phyloP scores from a whole-genome alignment of 2,888 invertebrate species.

The Yponomeuta evonymella region DNA sequence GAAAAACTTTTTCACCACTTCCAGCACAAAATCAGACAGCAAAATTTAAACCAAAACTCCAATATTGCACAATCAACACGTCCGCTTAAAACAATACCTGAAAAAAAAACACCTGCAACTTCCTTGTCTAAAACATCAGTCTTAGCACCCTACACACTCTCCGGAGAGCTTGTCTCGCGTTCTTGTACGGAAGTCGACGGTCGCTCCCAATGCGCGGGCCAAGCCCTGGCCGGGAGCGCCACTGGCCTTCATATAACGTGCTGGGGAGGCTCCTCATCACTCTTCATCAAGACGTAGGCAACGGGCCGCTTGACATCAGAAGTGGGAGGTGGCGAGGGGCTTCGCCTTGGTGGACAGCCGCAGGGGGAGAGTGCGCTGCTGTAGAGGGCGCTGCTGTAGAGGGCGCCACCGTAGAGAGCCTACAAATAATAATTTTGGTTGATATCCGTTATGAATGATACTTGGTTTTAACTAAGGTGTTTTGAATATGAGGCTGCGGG shows the following conservation, averaged over 20 bases:
- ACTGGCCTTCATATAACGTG: conserved; percentile 92
- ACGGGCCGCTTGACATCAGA: conserved; percentile 70
- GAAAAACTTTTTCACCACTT: not conserved
- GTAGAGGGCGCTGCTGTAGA: conserved; percentile 67
- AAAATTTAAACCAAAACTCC: not conserved
- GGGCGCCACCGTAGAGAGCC: conserved; percentile 66
- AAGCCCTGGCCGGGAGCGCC: conserved; percentile 83
- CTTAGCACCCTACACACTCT: conserved; percentile 49
- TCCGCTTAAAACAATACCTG: not conserved
- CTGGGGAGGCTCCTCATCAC: conserved; percentile 74
- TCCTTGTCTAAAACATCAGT: not conserved
- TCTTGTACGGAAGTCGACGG: conserved; percentile 63
- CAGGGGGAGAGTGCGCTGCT: conserved; percentile 64
- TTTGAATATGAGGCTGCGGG: too few species aligned
- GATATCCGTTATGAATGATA: not conserved
- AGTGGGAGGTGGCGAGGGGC: conserved; percentile 58
- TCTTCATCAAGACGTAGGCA: conserved; percentile 80
- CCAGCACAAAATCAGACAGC: not conserved
- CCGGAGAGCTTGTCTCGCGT: conserved; percentile 59
- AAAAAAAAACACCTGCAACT: not conserved
- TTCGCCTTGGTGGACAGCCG: conserved; percentile 62
- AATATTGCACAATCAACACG: not conserved
- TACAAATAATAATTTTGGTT: conserved; percentile 27
- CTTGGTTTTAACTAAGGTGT: too few species aligned
- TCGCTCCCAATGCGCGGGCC: conserved; percentile 71